These are phyloP conservation scores for Chrosomus eos DNA, from an alignment of 2,797 vertebrate species.

Conservation along the genomic window DNA sequence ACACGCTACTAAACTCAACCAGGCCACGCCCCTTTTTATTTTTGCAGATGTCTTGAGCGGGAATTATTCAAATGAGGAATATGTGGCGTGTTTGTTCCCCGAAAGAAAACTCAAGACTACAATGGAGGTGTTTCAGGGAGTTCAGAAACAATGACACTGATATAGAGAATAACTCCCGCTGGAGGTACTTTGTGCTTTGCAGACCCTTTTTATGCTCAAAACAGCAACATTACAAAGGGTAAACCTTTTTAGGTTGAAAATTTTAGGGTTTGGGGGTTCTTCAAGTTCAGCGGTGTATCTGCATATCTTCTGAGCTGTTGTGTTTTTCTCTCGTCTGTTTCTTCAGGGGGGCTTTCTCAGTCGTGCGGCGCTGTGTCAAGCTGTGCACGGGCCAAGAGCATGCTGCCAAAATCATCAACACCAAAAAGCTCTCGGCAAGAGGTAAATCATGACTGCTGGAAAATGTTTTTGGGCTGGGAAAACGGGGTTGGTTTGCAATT, in stretches of 20 bases:
- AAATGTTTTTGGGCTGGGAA: neutral
- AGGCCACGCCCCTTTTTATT: neutral
- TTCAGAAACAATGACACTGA: neutral
- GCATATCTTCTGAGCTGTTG: conserved; percentile 51
- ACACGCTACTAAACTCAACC: neutral
- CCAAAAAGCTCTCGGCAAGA: conserved; percentile 96
- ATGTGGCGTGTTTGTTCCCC: neutral
- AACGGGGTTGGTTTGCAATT: neutral
- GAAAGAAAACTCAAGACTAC: neutral
- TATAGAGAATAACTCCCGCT: neutral
- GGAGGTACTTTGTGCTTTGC: neutral
- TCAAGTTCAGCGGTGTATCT: neutral
- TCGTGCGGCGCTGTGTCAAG: conserved; percentile 95
- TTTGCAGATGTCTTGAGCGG: rapidly evolving
- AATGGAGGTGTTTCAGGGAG: too few relatives aligned
- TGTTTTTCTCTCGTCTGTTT: conserved; percentile 59
- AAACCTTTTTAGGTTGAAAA: too few relatives aligned
- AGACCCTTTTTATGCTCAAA: neutral
- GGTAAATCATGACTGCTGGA: conserved; percentile 76
- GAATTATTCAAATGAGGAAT: neutral
- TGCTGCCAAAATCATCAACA: conserved; percentile 98
- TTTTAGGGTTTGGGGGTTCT: neutral
- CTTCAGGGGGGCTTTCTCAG: conserved; percentile 93
- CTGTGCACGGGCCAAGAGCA: conserved; percentile 94
- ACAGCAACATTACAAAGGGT: neutral